Conservation (phyloP, 2,888 invertebrate species). For the Acanthopleura granulata region DNA sequence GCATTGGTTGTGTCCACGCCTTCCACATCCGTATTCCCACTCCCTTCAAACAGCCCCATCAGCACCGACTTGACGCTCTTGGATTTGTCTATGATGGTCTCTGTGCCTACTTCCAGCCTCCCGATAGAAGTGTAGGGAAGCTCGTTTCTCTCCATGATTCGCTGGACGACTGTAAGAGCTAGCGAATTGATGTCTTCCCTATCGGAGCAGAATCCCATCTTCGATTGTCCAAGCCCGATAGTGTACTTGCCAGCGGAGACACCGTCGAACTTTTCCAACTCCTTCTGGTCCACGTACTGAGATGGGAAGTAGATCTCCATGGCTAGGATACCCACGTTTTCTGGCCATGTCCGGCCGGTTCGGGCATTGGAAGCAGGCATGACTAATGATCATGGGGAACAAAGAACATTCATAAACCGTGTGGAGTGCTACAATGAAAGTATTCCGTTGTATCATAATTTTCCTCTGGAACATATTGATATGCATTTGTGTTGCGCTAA, state of each 20-base stretch:
- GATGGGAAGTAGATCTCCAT: constrained; percentile 95
- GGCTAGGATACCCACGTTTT: constrained; percentile 91
- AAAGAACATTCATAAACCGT: too few relatives aligned
- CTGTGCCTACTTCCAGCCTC: constrained; percentile 96
- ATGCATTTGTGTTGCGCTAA: too few relatives aligned
- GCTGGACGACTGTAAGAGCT: constrained; percentile 90
- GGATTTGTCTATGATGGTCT: constrained; percentile 98
- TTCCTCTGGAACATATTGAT: too few relatives aligned
- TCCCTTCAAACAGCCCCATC: constrained; percentile 94
- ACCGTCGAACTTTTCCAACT: constrained; percentile 80
- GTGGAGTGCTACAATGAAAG: too few relatives aligned
- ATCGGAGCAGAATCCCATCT: constrained; percentile 98
- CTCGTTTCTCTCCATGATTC: constrained; percentile 83
- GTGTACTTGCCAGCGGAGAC: constrained; percentile 90
- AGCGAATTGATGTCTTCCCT: constrained; percentile 97
- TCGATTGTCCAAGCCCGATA: constrained; percentile 91
- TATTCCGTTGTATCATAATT: too few relatives aligned
- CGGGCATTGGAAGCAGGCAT: constrained; percentile 43
- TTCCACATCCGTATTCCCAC: constrained; percentile 91
- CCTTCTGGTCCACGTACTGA: constrained; percentile 92
- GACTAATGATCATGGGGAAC: not conserved
- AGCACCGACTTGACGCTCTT: constrained; percentile 97
- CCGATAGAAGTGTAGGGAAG: constrained; percentile 87
- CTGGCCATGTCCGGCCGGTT: constrained; percentile 55
- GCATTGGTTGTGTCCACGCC: constrained; percentile 98